Evolutionary conservation across 1,140 invertebrate genomes (phyloP), one percentile per base, ranked within the genome.

Genomic region (Aleiodes sp.): DNA sequence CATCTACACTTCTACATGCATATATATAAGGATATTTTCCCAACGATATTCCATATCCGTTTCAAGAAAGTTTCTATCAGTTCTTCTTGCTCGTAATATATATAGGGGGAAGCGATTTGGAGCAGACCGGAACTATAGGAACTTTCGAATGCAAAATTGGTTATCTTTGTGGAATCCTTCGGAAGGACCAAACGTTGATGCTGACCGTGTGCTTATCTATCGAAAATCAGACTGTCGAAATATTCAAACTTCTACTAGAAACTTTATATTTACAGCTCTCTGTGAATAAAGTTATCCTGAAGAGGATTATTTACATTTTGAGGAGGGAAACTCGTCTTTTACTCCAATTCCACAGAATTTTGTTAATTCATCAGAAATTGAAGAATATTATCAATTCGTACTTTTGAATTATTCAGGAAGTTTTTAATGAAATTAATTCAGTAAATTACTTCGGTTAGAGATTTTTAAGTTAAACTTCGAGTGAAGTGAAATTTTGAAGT

Each of bases 91-190:
- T 10, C 21, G 26, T 21, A 52, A 24, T 10, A 4, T 10, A 24
- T 24, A 24, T 10, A 16, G 10, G 16, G 46, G 26, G 21, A 24
- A 52, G 21, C 46, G 46, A 52, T 52, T 16, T 12, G 16, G 46
- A 9, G 21, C 21, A 3, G 19, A 24, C 21, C 26, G 19, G 46
- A 52, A 12, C 12, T 2, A 16, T 52, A 24, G 6, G n/a, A 41
- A 65, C 41, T 65, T 65, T 65, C 28, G n/a, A 59, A 52, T 21
- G 14, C 16, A 65, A 16, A 39, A 26, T 14, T 41, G 21, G 41
- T 65, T 65, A 65, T 65, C 43, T 65, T 65, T 65, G n/a, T n/a
- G n/a, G 16, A 43, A 65, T 65, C 28, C 14, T 41, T 31, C 52
- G 46, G 46, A 24, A n/a, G n/a, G n/a, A 16, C 16, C 46, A 0